Base-by-base conservation (phyloP, 1,140 invertebrate genomes). In the Diabrotica virgifera region DNA sequence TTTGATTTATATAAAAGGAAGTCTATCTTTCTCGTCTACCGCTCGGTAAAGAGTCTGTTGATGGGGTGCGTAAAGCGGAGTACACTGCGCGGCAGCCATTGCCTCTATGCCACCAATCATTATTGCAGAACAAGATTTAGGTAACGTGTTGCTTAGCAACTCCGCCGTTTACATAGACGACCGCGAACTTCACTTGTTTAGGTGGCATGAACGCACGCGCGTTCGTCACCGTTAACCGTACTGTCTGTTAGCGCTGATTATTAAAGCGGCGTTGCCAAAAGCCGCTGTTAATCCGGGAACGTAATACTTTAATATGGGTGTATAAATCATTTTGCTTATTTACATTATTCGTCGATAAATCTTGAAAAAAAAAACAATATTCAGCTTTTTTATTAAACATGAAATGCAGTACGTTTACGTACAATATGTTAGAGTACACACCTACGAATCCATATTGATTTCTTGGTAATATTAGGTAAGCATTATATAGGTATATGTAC, bases 101-200 rank as follows among this genome's bases (percentile, higher is more conserved):
- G 71, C 57, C 60, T 70, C 64, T 65, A 67, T 62, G 67, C 71
- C 66, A 73, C 71, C 71, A 73, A 73, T 73, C 71, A 73, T 73
- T 73, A 73, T 64, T 70, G 64, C 69, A 64, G 71, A 46, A n/a
- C 69, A 73, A 71, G 69, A 73, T 69, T 71, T 72, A 68, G 67
- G 67, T 46, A 67, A 67, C 69, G 69, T 64, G 71, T 73, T 71
- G 71, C 71, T 69, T 66, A 66, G 71, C 71, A 73, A 73, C 71
- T 63, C 24, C 12, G 36, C 52, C 35, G 60, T 46, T 64, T 54
- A 52, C 59, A 10, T 55, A 55, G 53, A 55, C 35, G 35, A 14
- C 13, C 12, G 53, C 53, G 53, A 55, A 14, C 13, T 55, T 55
- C 53, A 24, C 53, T 24, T 36, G 53, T 24, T 55, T 55, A 14